Evolutionary conservation across 2,113 vertebrate genomes (phyloP), one percentile per base, ranked within the genome.

Genomic region (Leptobrachium leishanense): DNA sequence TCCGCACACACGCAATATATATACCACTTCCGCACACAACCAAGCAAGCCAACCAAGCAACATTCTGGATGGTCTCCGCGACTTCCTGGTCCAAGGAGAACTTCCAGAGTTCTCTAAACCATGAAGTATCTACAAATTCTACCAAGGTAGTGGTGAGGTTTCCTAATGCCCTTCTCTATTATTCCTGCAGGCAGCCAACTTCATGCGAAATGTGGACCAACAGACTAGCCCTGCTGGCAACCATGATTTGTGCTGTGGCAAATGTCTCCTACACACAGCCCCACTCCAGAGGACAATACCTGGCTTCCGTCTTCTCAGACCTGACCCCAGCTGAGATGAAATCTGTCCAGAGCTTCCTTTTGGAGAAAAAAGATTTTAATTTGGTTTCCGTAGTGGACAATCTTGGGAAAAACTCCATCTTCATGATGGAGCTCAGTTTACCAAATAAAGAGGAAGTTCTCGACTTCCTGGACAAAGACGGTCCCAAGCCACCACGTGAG

Each of bases 351-450:
- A 55, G 53, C 62, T 98, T 95, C 88, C 86, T 98, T 41, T 81
- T 89, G 79, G 77, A 77, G n/a, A 85, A 82, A 9, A 85, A 85
- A 0, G 90, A 95, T 72, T 84, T 99, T 79, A 81, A 75, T 12
- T 88, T 98, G 55, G 84, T 67, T 20, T 43, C 88, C 0, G 86
- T 86, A 11, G 15, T 0, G 0, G 85, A 43, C 0, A n/a, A 83
- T 2, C 59, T 97, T 41, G 90, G 90, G 74, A 94, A 94, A 84
- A 98, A 98, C 87, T 92, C 87, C 0, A 91, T 98, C 67, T 90
- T 98, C 15, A 88, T 98, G 75, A 94, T 97, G 1, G 97, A 99
- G 84, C 90, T 95, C 66, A 86, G 95, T 68, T 59, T 95, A 6
- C 96, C 96, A 6, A 90, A 65, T 70, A 98, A 98, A 81, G 85